Conservation (phyloP, 1,140 invertebrate genomes). For the Heliconius himera region DNA sequence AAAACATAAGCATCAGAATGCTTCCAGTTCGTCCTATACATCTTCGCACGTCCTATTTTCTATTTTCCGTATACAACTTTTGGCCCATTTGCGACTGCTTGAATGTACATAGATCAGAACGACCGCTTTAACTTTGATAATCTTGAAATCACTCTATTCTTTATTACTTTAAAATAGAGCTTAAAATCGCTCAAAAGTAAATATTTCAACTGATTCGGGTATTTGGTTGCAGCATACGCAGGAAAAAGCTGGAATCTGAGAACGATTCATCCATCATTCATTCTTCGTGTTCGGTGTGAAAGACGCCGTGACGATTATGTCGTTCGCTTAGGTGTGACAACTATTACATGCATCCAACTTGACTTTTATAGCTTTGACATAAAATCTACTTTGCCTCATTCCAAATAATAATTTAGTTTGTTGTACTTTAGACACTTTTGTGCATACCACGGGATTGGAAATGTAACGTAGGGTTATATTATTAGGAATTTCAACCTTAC, state of each 20-base stretch:
- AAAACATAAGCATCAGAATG: slow-evolving; percentile 33
- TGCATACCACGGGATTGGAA: slow-evolving; percentile 31
- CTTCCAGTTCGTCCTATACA: slow-evolving; percentile 49
- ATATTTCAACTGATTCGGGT: slow-evolving; percentile 23
- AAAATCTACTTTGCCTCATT: slow-evolving; percentile 51
- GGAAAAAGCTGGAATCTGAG: slow-evolving; percentile 67
- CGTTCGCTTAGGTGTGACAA: slow-evolving; percentile 60
- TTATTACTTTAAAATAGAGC: slow-evolving; percentile 40
- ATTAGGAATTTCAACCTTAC: slow-evolving; percentile 27
- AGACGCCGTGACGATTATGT: slow-evolving; percentile 75
- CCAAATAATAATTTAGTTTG: slow-evolving; percentile 47
- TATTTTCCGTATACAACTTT: slow-evolving; percentile 65
- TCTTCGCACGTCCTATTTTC: slow-evolving; percentile 53
- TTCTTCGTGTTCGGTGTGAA: slow-evolving; percentile 68
- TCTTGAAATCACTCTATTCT: slow-evolving; percentile 6
- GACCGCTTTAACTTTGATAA: slow-evolving; percentile 40
- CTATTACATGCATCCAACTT: slow-evolving; percentile 41
- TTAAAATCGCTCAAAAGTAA: slow-evolving; percentile 26
- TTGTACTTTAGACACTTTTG: slow-evolving; percentile 59
- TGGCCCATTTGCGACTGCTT: slow-evolving; percentile 69
- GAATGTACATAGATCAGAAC: slow-evolving; percentile 62
- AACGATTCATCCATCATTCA: slow-evolving; percentile 77
- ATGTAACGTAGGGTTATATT: slow-evolving; percentile 15
- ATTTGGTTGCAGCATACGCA: slow-evolving; percentile 58
- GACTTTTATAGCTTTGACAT: slow-evolving; percentile 51